Evolutionary conservation across 2,888 invertebrate species (phyloP).

Genomic region (Herminia tarsipennalis): DNA sequence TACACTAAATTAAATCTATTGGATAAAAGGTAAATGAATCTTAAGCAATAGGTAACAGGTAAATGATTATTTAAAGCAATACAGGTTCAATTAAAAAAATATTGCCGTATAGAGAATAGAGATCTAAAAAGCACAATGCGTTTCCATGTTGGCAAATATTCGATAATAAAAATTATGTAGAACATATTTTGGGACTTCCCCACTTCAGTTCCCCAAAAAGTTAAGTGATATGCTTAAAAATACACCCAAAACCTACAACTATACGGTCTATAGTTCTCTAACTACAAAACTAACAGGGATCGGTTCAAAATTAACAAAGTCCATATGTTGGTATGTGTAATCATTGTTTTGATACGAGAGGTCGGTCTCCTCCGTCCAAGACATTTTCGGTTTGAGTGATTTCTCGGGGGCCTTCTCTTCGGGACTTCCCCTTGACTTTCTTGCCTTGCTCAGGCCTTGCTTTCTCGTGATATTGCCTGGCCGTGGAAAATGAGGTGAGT

Average conservation of each 20-base stretch:
- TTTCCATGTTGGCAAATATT: too few relatives aligned
- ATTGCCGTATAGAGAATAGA: too few relatives aligned
- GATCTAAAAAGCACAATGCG: too few relatives aligned
- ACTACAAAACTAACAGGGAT: conserved; percentile 73
- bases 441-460: conserved; percentile 63
- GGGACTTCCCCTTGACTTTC: conserved; percentile 53
- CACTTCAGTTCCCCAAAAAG: background rate
- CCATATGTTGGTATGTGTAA: conserved; percentile 69
- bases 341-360: conserved; percentile 47
- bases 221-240: conserved; percentile 42
- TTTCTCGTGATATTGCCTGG: conserved; percentile 77
- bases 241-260: conserved; percentile 30
- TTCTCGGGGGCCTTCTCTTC: conserved; percentile 67
- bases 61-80: too few relatives aligned
- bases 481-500: conserved; percentile 17
- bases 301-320: conserved; percentile 73
- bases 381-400: conserved; percentile 45
- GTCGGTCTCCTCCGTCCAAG: conserved; percentile 61
- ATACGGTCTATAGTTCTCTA: conserved; percentile 26
- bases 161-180: too few relatives aligned
- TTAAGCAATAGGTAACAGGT: too few relatives aligned
- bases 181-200: too few relatives aligned
- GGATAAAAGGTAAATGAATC: too few relatives aligned
- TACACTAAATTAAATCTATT: background rate
- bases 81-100: too few relatives aligned